phyloP scores from a whole-genome alignment of 2,113 vertebrate genomes.

The Cyanocitta stelleri region DNA sequence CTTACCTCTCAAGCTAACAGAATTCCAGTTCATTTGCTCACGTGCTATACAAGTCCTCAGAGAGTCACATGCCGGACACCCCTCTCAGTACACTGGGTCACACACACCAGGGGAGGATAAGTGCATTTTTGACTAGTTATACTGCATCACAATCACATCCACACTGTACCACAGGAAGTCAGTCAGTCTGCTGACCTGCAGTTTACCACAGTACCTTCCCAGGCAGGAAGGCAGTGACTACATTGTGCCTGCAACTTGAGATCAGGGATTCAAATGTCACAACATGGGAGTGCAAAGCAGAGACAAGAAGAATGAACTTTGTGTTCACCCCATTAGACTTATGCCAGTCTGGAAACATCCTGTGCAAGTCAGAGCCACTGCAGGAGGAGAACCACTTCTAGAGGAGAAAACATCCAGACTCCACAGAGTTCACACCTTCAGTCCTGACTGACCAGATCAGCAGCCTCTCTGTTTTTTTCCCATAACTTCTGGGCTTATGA shows the following conservation, averaged over 20 bases:
- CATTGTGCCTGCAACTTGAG: neutral
- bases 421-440: neutral
- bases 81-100: neutral
- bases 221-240: neutral
- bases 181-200: neutral
- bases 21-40: neutral
- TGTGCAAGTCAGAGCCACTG: neutral
- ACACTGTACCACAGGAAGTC: neutral
- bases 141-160: neutral
- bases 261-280: neutral
- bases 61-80: neutral
- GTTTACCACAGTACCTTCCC: neutral
- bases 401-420: neutral
- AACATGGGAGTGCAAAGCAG: neutral
- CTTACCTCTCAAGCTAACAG: neutral
- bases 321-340: neutral
- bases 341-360: neutral
- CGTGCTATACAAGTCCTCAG: fast-evolving
- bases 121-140: neutral
- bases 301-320: neutral
- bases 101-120: neutral
- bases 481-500: neutral
- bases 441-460: neutral
- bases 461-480: neutral
- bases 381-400: neutral